Evolutionary conservation across 2,888 invertebrate genomes (phyloP).

Genomic region (Sminthurides aquaticus): DNA sequence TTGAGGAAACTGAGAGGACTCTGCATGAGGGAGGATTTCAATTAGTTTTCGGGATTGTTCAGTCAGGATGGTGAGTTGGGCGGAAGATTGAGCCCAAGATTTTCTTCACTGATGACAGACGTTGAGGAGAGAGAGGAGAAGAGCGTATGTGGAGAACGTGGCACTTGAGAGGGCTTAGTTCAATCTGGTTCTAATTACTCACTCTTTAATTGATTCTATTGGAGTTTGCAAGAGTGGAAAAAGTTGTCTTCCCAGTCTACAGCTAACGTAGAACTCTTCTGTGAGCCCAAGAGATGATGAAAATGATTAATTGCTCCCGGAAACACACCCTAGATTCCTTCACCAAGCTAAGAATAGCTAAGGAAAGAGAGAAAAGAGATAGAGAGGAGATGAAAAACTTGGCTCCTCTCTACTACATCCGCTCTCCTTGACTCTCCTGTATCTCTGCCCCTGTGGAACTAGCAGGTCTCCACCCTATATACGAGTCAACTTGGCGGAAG

Average conservation of each 20-base stretch:
- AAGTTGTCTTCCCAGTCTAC: background rate
- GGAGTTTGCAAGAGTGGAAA: background rate
- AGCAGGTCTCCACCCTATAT: background rate
- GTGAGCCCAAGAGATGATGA: background rate
- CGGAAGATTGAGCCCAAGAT: background rate
- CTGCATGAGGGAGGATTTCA: too few relatives aligned
- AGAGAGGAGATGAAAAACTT: background rate
- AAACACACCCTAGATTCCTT: background rate
- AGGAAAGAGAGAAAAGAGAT: too few relatives aligned
- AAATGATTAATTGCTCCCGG: background rate
- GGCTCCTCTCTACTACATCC: too few relatives aligned
- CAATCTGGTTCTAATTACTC: background rate
- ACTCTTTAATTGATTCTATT: background rate
- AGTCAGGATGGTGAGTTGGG: too few relatives aligned
- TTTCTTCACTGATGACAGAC: background rate
- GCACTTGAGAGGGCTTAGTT: background rate
- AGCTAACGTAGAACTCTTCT: background rate
- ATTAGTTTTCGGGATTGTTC: background rate
- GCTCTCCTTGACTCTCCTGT: too few relatives aligned
- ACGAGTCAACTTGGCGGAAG: background rate
- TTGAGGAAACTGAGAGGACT: too few relatives aligned
- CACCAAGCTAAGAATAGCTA: too few relatives aligned
- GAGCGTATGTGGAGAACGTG: background rate
- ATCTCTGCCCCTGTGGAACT: background rate
- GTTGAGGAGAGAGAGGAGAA: background rate